Percentiles rank a stretch among this genome's conserved stretches.
phyloP scores from a whole-genome alignment of 2,888 invertebrate genomes.

The Seladonia tumulorum region DNA sequence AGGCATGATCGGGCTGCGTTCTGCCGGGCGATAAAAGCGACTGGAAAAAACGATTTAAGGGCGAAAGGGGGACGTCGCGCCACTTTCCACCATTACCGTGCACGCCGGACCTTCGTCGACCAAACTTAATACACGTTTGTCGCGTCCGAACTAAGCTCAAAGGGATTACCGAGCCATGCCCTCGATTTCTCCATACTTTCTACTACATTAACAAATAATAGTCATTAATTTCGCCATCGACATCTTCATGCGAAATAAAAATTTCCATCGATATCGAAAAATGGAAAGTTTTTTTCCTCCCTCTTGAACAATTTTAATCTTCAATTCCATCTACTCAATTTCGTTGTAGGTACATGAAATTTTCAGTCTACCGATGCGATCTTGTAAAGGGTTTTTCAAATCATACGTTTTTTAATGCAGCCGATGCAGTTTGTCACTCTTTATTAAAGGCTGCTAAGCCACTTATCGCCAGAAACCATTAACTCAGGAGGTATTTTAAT shows the following conservation, averaged over 20 bases:
- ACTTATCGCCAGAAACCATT: neutral
- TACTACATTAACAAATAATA: neutral
- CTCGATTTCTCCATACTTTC: neutral
- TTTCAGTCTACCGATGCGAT: neutral
- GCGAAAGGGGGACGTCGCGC: conserved; percentile 25
- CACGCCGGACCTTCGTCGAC: conserved; percentile 3
- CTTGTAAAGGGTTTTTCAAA: neutral
- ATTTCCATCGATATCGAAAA: neutral
- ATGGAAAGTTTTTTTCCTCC: neutral
- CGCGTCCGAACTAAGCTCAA: neutral
- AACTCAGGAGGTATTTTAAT: neutral
- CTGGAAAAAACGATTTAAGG: conserved; percentile 58
- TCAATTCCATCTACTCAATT: neutral
- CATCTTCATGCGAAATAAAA: neutral
- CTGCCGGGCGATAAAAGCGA: conserved; percentile 62
- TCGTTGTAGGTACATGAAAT: neutral
- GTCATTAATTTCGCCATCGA: neutral
- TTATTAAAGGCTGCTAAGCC: conserved; percentile 8
- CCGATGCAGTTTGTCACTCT: neutral
- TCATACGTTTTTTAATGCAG: neutral
- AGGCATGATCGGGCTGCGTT: conserved; percentile 71
- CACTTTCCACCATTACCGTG: conserved; percentile 31
- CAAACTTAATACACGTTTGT: conserved; percentile 50
- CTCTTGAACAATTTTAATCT: neutral
- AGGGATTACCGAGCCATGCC: neutral